A percentile compares a stretch with the other conserved stretches of the same genome.
Evolutionary conservation across 2,797 vertebrate genomes (phyloP).

Genomic region (Cyclura pinguis): DNA sequence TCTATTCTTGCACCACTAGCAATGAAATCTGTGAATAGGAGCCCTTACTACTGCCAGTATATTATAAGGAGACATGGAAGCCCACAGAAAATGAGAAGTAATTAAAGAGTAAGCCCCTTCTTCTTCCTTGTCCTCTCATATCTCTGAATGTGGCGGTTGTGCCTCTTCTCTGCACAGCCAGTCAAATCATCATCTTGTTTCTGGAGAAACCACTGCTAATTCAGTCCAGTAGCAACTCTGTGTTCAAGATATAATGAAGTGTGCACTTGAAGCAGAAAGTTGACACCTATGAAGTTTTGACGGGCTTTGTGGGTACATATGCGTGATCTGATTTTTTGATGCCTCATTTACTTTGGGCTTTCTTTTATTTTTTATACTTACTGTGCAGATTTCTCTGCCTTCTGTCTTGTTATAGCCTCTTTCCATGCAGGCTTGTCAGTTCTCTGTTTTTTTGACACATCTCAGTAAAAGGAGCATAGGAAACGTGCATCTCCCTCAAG

Average conservation of each 20-base stretch:
- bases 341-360: conserved; percentile 46
- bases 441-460: conserved; percentile 42
- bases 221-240: conserved; percentile 40
- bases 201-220: conserved; percentile 2
- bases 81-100: background rate
- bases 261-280: conserved; percentile 60
- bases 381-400: conserved; percentile 52
- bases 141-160: background rate
- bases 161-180: conserved; percentile 14
- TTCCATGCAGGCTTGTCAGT: conserved; percentile 47
- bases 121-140: background rate
- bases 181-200: conserved; percentile 28
- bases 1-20: background rate
- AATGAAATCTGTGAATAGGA: background rate
- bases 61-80: background rate
- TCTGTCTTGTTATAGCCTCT: conserved; percentile 58
- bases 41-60: background rate
- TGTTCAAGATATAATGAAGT: conserved; percentile 46
- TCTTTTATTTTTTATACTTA: conserved; percentile 48
- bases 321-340: conserved; percentile 60
- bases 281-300: conserved; percentile 54
- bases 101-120: background rate
- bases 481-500: conserved; percentile 53
- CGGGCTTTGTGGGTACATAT: conserved; percentile 53
- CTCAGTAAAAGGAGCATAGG: conserved; percentile 37